Evolutionary conservation across 2,888 invertebrate genomes (phyloP), one percentile per base, ranked within the genome.

Genomic region (Hydropsyche betteni): DNA sequence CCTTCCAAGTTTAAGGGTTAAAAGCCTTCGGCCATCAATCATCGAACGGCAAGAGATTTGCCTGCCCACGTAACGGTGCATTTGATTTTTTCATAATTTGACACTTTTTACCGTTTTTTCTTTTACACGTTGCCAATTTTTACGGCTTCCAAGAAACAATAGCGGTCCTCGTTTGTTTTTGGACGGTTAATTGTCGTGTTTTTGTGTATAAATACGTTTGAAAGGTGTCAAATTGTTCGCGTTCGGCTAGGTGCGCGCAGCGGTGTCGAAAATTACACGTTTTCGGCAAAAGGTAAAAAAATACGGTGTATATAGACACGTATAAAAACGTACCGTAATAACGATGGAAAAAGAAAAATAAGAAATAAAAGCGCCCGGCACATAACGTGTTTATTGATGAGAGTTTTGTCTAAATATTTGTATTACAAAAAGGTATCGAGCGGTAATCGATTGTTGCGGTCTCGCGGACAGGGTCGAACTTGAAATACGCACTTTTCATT

Each of bases 401-500:
- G 64, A 64, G 64, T 64, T 64, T 64, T 64, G 64, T 64, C 64
- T 64, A 64, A 64, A 64, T 64, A 64, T 64, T 64, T 64, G 64
- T 64, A 64, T 64, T 64, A 64, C 64, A 64, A 64, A 64, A 64
- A 64, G 36, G 64, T 64, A 64, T 64, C 64, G 64, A 64, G 36
- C 64, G 36, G 34, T 64, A 64, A 64, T 64, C 64, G 64, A 64
- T 64, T 64, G 64, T 36, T 64, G 34, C 64, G 64, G 36, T 36
- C 64, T 8, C 24, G 8, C 64, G 64, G 8, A 33, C 64, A 36
- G 64, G 34, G 34, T 12, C 64, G 64, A 33, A 64, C 14, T 64
- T 36, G 34, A 8, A 16, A 16, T 61, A 24, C 24, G 24, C 24
- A 24, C 24, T 24, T 24, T 24, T 24, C 24, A 24, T 24, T 24